Base-by-base conservation (phyloP, 2,797 vertebrate genomes). In the Parambassis ranga region DNA sequence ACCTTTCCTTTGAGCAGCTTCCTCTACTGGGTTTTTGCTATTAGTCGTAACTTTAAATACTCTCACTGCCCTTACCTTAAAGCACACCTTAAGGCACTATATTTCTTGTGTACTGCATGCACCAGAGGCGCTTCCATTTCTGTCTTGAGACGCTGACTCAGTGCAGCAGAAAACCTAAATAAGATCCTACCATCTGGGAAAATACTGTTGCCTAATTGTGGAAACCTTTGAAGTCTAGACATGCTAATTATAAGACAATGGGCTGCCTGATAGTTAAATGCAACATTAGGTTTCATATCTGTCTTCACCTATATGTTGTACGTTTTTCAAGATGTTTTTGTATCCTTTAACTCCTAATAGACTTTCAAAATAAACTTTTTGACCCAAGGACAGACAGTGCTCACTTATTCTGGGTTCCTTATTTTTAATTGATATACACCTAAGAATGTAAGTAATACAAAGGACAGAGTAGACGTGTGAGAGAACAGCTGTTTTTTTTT, bases 401-500 rank as follows among this genome's bases (percentile, higher is more conserved):
- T n/a, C n/a, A n/a, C n/a, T n/a, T n/a, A n/a, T n/a, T n/a, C n/a
- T n/a, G n/a, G n/a, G n/a, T n/a, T n/a, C n/a, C n/a, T n/a, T n/a
- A n/a, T n/a, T n/a, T n/a, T n/a, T n/a, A n/a, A n/a, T n/a, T n/a
- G n/a, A n/a, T n/a, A n/a, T n/a, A n/a, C n/a, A n/a, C n/a, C n/a
- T n/a, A n/a, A n/a, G n/a, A n/a, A n/a, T n/a, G n/a, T n/a, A n/a
- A n/a, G n/a, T n/a, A 28, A 74, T 58, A 52, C 16, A 65, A 57
- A 64, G 55, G 33, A 47, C 14, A 26, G 19, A 65, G 37, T 24
- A 32, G 43, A 68, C 52, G 44, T 58, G 63, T 47, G 61, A 64
- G 28, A 57, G 10, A 73, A 63, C 80, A 87, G 80, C 83, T 89
- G 81, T 59, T 78, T 83, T 59, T 30, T 27, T 13, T 18, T 36